Percentiles rank a stretch among this genome's conserved stretches.
phyloP scores from a whole-genome alignment of 2,113 vertebrate genomes.

The Epinephelus cyanopodus region DNA sequence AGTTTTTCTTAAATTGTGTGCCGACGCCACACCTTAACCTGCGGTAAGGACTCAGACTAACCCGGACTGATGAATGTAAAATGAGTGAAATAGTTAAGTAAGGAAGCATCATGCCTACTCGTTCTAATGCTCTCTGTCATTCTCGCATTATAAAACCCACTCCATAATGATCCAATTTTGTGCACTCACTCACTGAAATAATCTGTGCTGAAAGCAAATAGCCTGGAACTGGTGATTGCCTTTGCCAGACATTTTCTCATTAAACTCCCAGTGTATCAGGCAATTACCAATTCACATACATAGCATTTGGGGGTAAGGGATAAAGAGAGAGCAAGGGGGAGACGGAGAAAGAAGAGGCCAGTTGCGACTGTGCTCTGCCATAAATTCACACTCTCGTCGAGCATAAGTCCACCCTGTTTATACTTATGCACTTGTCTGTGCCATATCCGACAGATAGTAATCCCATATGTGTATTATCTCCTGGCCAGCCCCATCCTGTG shows the following conservation, averaged over 20 bases:
- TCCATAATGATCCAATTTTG: conserved; percentile 74
- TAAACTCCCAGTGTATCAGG: conserved; percentile 59
- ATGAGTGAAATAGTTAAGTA: conserved; percentile 50
- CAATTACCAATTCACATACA: conserved; percentile 57
- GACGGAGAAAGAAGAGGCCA: conserved; percentile 25
- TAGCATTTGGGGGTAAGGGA: conserved; percentile 40
- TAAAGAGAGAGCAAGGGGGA: conserved; percentile 13
- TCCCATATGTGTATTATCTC: conserved; percentile 40
- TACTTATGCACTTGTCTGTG: conserved; percentile 20
- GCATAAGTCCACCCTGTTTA: conserved; percentile 43
- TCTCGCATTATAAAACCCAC: conserved; percentile 57
- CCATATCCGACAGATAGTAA: conserved; percentile 44
- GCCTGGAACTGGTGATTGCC: conserved; percentile 65
- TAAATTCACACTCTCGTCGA: conserved; percentile 13
- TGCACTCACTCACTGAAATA: conserved; percentile 66
- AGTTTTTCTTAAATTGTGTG: neutral
- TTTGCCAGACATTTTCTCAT: conserved; percentile 71
- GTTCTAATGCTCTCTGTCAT: conserved; percentile 49
- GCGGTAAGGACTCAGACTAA: neutral
- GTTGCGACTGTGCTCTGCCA: neutral
- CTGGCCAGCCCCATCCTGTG: neutral
- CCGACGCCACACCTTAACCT: neutral
- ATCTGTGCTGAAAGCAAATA: conserved; percentile 63
- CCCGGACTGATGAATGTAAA: conserved; percentile 19
- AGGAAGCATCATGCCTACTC: conserved; percentile 33